phyloP scores from a whole-genome alignment of 2,888 invertebrate species.

The Cephus pygmeus region DNA sequence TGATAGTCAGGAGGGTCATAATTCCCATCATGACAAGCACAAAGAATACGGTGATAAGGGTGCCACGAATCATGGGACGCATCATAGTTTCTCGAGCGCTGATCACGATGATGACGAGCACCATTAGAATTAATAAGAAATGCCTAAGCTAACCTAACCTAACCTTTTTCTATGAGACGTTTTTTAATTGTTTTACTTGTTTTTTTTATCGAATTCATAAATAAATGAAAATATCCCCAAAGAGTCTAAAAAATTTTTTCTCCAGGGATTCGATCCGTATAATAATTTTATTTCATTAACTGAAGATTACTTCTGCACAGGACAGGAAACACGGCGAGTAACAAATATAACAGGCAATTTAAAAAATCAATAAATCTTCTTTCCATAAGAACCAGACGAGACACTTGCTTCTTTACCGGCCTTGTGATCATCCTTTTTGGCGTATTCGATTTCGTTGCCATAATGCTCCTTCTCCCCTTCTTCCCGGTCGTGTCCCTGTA shows the following conservation, averaged over 20 bases:
- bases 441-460: slow-evolving; percentile 62
- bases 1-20: slow-evolving; percentile 53
- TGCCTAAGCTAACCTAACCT: background rate
- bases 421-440: slow-evolving; percentile 48
- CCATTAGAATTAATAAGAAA: background rate
- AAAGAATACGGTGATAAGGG: slow-evolving; percentile 55
- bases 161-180: background rate
- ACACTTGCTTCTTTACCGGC: slow-evolving; percentile 49
- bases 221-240: background rate
- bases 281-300: slow-evolving; percentile 5
- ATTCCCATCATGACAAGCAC: slow-evolving; percentile 52
- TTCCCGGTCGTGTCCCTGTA: slow-evolving; percentile 67
- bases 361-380: slow-evolving; percentile 16
- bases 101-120: background rate
- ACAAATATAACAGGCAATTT: background rate
- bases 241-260: background rate
- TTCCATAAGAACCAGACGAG: slow-evolving; percentile 9
- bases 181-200: background rate
- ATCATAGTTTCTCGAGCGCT: slow-evolving; percentile 32
- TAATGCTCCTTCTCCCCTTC: slow-evolving; percentile 54
- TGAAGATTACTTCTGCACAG: background rate
- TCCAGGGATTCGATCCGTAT: background rate
- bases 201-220: slow-evolving; percentile 2
- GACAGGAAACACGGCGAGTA: background rate
- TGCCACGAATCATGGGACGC: slow-evolving; percentile 49